Conservation (phyloP, 35 echinoderm and acorn worm species). For the Stichopus chloronotus region DNA sequence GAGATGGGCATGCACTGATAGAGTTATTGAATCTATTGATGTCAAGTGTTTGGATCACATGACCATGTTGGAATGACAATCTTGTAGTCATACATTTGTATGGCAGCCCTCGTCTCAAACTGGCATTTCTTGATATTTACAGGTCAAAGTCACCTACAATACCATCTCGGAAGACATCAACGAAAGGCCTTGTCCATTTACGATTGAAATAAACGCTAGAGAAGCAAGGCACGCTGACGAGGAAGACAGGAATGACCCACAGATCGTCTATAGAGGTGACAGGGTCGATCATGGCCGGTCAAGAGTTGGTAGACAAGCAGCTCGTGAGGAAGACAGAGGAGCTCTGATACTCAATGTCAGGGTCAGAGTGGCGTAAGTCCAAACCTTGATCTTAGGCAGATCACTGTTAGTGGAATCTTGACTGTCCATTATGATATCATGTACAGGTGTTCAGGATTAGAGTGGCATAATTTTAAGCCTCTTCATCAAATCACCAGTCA, state of each 20-base stretch:
- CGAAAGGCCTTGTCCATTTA: constrained; percentile 43
- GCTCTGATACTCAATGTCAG: constrained; percentile 1
- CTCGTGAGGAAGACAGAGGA: neutral
- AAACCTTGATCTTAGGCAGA: neutral
- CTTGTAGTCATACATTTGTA: no score
- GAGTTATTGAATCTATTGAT: no score
- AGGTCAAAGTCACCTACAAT: constrained; percentile 66
- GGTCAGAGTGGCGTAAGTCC: neutral
- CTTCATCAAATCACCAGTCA: no score
- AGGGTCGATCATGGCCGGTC: no score
- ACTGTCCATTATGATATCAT: no score
- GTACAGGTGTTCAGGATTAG: no score
- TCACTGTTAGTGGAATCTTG: neutral
- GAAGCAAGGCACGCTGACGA: constrained; percentile 39
- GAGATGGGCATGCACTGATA: no score
- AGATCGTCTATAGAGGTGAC: neutral
- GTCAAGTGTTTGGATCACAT: no score
- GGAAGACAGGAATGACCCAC: neutral
- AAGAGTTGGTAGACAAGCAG: constrained; percentile 10
- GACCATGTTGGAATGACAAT: no score
- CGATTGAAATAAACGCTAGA: constrained; percentile 31
- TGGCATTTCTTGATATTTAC: neutral
- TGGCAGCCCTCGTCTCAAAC: no score
- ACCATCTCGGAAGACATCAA: neutral
- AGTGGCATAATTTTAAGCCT: no score